Evolutionary conservation across 2,797 vertebrate species (phyloP).

Genomic region (Lithobates pipiens): DNA sequence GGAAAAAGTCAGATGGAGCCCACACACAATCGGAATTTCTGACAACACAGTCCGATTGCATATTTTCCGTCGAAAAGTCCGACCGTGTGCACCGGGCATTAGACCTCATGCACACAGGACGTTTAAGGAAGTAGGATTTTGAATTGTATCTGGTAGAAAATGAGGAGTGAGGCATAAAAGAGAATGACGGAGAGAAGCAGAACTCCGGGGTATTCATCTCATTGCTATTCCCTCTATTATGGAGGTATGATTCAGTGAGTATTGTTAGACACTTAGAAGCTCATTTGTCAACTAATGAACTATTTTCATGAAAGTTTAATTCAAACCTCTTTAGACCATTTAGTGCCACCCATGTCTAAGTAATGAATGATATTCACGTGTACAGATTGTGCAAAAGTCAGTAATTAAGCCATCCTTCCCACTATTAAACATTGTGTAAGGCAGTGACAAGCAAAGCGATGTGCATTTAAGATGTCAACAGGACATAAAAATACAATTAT

Average conservation of each 20-base stretch:
- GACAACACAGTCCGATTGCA: too few species aligned
- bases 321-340: constrained; percentile 46
- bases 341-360: constrained; percentile 38
- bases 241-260: constrained; percentile 34
- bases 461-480: constrained; percentile 19
- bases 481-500: constrained; percentile 48
- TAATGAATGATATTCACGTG: constrained; percentile 42
- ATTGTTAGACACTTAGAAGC: constrained; percentile 44
- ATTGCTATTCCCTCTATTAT: constrained; percentile 5
- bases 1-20: too few species aligned
- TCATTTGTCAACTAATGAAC: constrained; percentile 47
- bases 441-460: constrained; percentile 34
- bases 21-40: too few species aligned
- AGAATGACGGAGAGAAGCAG: too few species aligned
- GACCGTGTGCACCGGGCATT: too few species aligned
- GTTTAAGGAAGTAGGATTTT: too few species aligned
- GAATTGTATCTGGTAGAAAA: too few species aligned
- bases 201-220: neutral
- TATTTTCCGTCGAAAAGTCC: too few species aligned
- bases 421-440: constrained; percentile 47
- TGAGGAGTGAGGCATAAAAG: too few species aligned
- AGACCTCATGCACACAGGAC: too few species aligned
- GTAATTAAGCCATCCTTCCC: constrained; percentile 42
- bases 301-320: constrained; percentile 45
- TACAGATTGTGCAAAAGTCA: constrained; percentile 18